These are phyloP conservation scores for Cichlasoma orientale DNA, from an alignment of 2,797 vertebrate genomes.

Conservation along the genomic window DNA sequence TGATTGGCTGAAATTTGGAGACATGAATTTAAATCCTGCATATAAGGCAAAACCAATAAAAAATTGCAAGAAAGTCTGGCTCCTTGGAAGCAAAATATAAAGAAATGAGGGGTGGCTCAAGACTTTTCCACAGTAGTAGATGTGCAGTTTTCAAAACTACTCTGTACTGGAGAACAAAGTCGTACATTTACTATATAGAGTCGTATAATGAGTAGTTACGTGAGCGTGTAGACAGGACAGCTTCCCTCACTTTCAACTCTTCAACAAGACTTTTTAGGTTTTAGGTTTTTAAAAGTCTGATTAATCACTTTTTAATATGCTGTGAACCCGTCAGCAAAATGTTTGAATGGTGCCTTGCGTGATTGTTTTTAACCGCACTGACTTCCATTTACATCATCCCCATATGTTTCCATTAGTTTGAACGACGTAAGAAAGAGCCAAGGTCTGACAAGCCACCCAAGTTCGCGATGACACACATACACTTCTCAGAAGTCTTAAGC, in stretches of 20 bases:
- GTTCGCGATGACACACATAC: constrained; percentile 35
- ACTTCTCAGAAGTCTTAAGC: constrained; percentile 22
- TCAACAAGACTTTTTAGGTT: background rate
- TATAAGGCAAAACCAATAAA: background rate
- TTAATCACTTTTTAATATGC: constrained; percentile 27
- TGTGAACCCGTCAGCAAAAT: constrained; percentile 16
- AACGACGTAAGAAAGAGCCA: background rate
- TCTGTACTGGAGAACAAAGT: background rate
- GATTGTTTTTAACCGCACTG: constrained; percentile 23
- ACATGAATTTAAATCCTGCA: too few relatives aligned
- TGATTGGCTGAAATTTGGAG: too few relatives aligned
- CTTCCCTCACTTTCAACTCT: background rate
- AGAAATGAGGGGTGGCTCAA: background rate
- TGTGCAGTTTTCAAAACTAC: background rate
- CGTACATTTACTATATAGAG: background rate
- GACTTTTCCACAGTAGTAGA: background rate
- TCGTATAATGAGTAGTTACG: background rate
- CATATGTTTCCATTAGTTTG: background rate
- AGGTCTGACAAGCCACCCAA: constrained; percentile 9
- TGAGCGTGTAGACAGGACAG: background rate
- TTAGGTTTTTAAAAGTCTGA: constrained; percentile 10
- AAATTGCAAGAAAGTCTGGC: background rate
- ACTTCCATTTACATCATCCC: constrained; percentile 14
- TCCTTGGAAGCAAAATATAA: background rate
- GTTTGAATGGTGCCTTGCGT: constrained; percentile 11